A percentile compares a stretch with the other conserved stretches of the same genome.
Evolutionary conservation across 2,113 vertebrate genomes (phyloP).

Genomic region (Saguinus imperator): DNA sequence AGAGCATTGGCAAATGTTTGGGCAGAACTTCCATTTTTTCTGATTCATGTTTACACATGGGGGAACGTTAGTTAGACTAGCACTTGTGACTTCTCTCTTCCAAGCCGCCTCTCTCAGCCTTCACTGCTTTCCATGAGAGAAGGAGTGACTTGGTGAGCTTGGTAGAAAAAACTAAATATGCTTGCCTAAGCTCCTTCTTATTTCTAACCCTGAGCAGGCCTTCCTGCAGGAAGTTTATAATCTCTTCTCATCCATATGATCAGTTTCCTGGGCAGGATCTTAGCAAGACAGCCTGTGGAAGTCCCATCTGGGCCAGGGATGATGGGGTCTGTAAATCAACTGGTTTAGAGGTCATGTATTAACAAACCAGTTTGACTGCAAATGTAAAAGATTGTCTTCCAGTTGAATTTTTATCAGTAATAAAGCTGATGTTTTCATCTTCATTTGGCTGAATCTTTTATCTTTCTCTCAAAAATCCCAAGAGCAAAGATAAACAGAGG

Average conservation of each 20-base stretch:
- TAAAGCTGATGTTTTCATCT: background rate
- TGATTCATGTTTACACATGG: background rate
- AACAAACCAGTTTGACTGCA: background rate
- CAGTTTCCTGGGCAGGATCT: background rate
- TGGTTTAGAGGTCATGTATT: background rate
- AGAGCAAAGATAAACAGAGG: background rate
- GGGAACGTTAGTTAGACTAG: background rate
- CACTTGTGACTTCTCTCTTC: background rate
- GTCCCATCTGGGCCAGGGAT: too few species aligned
- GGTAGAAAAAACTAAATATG: background rate
- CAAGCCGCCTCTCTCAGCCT: background rate
- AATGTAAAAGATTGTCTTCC: background rate
- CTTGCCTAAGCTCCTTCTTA: background rate
- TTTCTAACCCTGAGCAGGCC: background rate
- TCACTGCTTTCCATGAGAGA: background rate
- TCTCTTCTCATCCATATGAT: background rate
- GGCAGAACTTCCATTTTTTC: background rate
- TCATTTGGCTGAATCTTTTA: background rate
- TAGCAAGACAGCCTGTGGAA: background rate
- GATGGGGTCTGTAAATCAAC: background rate
- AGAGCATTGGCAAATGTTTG: background rate
- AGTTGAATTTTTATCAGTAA: background rate
- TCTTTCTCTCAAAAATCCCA: background rate
- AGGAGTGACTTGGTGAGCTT: background rate
- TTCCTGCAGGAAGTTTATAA: background rate